Percentiles rank a stretch among this genome's conserved stretches.
Evolutionary conservation across 2,797 vertebrate species (phyloP).

Genomic region (Carduelis carduelis): DNA sequence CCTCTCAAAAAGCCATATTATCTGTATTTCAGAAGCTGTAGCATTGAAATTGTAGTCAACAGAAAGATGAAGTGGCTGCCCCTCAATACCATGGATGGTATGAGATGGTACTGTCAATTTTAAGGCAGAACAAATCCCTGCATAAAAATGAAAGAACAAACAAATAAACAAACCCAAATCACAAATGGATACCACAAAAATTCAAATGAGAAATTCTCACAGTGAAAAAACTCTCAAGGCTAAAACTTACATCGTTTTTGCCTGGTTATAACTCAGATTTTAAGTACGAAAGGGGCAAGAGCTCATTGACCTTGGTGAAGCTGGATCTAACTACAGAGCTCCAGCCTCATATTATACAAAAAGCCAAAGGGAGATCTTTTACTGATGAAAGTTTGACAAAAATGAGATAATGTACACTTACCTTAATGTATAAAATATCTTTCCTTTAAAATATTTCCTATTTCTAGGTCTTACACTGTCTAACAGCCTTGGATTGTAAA

Average conservation of each 20-base stretch:
- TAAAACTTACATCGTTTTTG: neutral
- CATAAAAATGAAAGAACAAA: conserved; percentile 24
- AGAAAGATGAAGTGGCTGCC: conserved; percentile 78
- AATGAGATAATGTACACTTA: neutral
- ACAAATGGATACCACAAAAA: neutral
- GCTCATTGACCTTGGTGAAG: neutral
- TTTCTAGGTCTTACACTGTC: neutral
- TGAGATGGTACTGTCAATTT: conserved; percentile 71
- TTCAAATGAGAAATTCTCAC: neutral
- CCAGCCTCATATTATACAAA: neutral
- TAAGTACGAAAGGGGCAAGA: neutral
- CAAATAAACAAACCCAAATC: neutral
- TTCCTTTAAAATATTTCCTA: neutral
- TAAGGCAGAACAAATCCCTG: conserved; percentile 73
- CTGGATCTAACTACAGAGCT: neutral
- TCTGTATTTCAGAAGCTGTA: conserved; percentile 82
- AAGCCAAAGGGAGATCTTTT: neutral
- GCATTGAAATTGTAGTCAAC: conserved; percentile 81
- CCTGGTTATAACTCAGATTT: neutral
- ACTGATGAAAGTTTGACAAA: neutral
- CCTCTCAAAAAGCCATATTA: conserved; percentile 87
- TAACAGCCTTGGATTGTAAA: neutral
- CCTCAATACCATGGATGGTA: conserved; percentile 79
- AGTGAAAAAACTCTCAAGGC: neutral
- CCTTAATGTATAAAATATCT: neutral